Base-by-base conservation (phyloP, 2,797 vertebrate genomes). In the Danio albolineatus region DNA sequence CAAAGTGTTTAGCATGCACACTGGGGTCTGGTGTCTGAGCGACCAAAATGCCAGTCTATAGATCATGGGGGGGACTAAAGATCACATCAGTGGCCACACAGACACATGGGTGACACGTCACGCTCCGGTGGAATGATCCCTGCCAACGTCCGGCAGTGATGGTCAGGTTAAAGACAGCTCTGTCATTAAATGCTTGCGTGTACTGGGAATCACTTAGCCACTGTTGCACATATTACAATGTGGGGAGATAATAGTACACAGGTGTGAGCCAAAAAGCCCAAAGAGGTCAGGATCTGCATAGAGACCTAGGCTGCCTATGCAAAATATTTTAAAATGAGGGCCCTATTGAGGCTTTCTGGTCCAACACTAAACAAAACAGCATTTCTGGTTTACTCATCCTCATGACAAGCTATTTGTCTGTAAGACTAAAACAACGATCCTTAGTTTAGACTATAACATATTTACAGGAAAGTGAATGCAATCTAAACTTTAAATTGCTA, bases 31-130 rank as follows among this genome's bases (percentile, higher is more conserved):
- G 93, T 92, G 92, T 91, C 94, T 89, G 84, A 92, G 94, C 94
- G 94, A 97, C 96, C 96, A 96, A 98, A 99, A 99, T 98, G 97
- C 97, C 98, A 99, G 96, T 98, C 95, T 98, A 98, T 98, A 95
- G 97, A 99, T 99, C 93, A 94, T 93, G 88, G 89, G 95, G 95
- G 96, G 96, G 96, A 96, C 95, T 98, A 98, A 98, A 98, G 97
- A 98, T 98, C 98, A 98, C 96, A 96, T 98, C 97, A 97, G 95
- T 85, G 88, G 93, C 94, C 95, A 90, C 84, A 92, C 92, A 95
- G 95, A 97, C 96, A 96, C 93, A 95, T 92, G 92, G 95, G 95
- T 98, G 97, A 98, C 96, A 96, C 92, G 95, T 94, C 92, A 93
- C 93, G 93, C 92, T 93, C 92, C 86, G 83, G 81, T 94, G 95